Evolutionary conservation across 2,888 invertebrate species (phyloP).

Genomic region (Hoplodrina ambigua): DNA sequence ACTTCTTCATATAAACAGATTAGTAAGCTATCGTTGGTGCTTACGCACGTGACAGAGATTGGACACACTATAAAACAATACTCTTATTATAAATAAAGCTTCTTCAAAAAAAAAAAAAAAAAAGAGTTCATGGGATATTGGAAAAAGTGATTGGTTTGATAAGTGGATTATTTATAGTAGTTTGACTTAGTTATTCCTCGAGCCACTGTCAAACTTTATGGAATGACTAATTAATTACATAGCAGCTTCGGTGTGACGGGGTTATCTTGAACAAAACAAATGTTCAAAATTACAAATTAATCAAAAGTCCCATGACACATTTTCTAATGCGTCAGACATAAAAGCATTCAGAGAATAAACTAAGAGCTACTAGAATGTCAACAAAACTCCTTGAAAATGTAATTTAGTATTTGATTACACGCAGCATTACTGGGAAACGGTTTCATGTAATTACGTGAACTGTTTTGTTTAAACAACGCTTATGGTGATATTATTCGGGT

Average conservation of each 20-base stretch:
- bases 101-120: too few species aligned
- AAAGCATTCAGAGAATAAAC: conserved; percentile 28
- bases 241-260: neutral
- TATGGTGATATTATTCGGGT: conserved; percentile 73
- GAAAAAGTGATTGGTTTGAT: neutral
- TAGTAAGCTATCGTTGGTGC: too few species aligned
- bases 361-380: conserved; percentile 28
- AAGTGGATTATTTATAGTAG: too few species aligned
- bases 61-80: too few species aligned
- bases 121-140: neutral
- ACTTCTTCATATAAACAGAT: neutral
- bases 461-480: conserved; percentile 72
- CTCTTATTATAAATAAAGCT: too few species aligned
- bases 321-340: conserved; percentile 13
- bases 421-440: conserved; percentile 63
- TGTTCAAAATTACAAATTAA: conserved; percentile 9
- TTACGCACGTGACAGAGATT: too few species aligned
- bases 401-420: conserved; percentile 53
- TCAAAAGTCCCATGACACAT: conserved; percentile 6
- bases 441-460: conserved; percentile 72
- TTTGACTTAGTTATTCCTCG: neutral
- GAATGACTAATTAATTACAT: neutral
- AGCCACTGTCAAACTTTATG: neutral
- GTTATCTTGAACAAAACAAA: conserved; percentile 2
- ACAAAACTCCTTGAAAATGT: conserved; percentile 52